Conservation (phyloP, 2,888 invertebrate species). For the Endotricha flammealis region DNA sequence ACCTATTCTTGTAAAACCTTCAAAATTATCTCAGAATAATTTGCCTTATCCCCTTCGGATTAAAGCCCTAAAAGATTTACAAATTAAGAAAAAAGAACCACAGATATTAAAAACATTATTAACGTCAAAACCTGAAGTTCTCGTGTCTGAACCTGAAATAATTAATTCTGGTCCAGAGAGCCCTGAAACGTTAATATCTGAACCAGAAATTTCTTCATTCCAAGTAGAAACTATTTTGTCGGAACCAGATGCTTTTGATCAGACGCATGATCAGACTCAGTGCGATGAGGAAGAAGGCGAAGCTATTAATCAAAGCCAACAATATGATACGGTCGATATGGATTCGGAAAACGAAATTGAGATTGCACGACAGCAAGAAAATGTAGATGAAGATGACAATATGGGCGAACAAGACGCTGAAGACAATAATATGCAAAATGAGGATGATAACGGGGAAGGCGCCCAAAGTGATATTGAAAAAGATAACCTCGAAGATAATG, state of each 20-base stretch:
- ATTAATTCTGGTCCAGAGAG: constrained; percentile 72
- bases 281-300: constrained; percentile 37
- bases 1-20: constrained; percentile 58
- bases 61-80: constrained; percentile 71
- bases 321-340: constrained; percentile 71
- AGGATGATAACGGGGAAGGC: constrained; percentile 37
- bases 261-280: constrained; percentile 37
- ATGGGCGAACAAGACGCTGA: constrained; percentile 31
- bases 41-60: constrained; percentile 70
- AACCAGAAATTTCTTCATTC: constrained; percentile 72
- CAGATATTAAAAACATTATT: constrained; percentile 72
- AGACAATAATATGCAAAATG: constrained; percentile 28
- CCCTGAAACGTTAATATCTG: constrained; percentile 71
- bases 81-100: constrained; percentile 71
- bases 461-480: constrained; percentile 42
- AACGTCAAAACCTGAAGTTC: constrained; percentile 65
- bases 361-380: constrained; percentile 58
- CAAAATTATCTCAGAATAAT: constrained; percentile 52
- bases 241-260: constrained; percentile 55
- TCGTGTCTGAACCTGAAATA: constrained; percentile 71
- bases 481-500: constrained; percentile 36
- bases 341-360: constrained; percentile 74
- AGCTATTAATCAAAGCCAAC: constrained; percentile 49
- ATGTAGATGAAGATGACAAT: constrained; percentile 34
- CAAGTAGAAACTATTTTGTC: constrained; percentile 72